Conservation (phyloP, 1,140 invertebrate genomes). For the Drosophila gunungcola region DNA sequence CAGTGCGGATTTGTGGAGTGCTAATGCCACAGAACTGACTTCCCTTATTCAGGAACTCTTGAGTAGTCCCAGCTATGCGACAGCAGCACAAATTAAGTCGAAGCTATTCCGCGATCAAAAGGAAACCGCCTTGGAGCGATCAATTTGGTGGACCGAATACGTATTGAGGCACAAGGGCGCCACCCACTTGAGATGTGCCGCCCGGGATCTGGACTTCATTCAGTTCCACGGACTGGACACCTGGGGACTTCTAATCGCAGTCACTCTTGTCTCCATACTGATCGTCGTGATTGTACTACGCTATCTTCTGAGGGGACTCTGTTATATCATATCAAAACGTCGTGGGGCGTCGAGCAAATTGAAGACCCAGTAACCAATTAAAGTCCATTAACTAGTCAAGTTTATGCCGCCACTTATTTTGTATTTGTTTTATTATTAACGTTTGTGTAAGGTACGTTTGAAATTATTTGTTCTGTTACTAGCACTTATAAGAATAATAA, state of each 20-base stretch:
- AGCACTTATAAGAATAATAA: not conserved
- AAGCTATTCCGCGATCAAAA: constrained; percentile 86
- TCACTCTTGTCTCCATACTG: constrained; percentile 1
- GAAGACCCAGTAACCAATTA: constrained; percentile 73
- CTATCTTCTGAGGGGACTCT: constrained; percentile 4
- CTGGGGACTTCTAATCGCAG: constrained; percentile 36
- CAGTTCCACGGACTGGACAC: constrained; percentile 86
- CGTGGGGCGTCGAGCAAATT: constrained; percentile 73
- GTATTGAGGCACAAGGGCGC: constrained; percentile 86
- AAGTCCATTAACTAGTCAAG: constrained; percentile 19
- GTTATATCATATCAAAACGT: constrained; percentile 63
- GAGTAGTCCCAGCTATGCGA: constrained; percentile 41
- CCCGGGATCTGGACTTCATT: constrained; percentile 55
- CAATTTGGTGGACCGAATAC: constrained; percentile 90
- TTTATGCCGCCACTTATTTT: constrained; percentile 9
- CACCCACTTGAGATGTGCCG: constrained; percentile 55
- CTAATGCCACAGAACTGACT: constrained; percentile 33
- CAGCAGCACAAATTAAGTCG: constrained; percentile 51
- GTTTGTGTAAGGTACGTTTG: not conserved
- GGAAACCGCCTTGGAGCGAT: constrained; percentile 87
- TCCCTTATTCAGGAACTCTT: constrained; percentile 45
- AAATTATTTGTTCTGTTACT: constrained; percentile 18
- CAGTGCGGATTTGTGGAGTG: constrained; percentile 45
- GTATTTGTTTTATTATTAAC: not conserved
- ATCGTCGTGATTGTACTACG: constrained; percentile 14